Percentiles rank a stretch among this genome's conserved stretches.
These are phyloP conservation scores for Dysmachus trigonus DNA, from an alignment of 2,888 invertebrate species.

Conservation along the genomic window DNA sequence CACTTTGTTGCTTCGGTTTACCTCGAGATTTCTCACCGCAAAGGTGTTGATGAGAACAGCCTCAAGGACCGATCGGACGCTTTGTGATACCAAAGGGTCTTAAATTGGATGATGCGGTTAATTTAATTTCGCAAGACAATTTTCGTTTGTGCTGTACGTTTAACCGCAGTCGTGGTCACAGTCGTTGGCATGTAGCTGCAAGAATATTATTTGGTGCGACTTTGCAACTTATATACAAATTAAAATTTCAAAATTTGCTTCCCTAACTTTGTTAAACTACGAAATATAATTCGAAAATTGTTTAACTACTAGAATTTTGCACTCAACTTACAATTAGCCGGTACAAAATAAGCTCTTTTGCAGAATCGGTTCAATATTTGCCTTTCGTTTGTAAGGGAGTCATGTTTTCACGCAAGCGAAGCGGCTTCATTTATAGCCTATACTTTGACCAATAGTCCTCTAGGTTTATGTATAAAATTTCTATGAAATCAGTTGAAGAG, in stretches of 20 bases:
- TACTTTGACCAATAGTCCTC: too few species aligned
- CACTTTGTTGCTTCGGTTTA: not conserved
- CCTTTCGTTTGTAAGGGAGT: too few species aligned
- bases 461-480: too few species aligned
- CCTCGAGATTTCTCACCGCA: slow-evolving; percentile 35
- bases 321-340: too few species aligned
- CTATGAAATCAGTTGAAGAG: too few species aligned
- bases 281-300: not conserved
- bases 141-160: not conserved
- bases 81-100: slow-evolving; percentile 10
- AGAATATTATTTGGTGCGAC: not conserved
- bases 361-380: too few species aligned
- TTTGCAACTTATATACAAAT: not conserved
- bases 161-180: not conserved
- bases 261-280: not conserved
- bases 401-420: too few species aligned
- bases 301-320: too few species aligned
- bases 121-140: slow-evolving; percentile 26
- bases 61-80: not conserved
- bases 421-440: too few species aligned
- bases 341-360: too few species aligned
- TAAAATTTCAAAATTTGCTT: not conserved
- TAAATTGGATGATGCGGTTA: slow-evolving; percentile 29
- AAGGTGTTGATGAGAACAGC: slow-evolving; percentile 36
- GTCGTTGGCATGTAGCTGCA: not conserved